These are phyloP conservation scores for Plagodis dolabraria DNA, from an alignment of 2,888 invertebrate genomes.

Conservation along the genomic window DNA sequence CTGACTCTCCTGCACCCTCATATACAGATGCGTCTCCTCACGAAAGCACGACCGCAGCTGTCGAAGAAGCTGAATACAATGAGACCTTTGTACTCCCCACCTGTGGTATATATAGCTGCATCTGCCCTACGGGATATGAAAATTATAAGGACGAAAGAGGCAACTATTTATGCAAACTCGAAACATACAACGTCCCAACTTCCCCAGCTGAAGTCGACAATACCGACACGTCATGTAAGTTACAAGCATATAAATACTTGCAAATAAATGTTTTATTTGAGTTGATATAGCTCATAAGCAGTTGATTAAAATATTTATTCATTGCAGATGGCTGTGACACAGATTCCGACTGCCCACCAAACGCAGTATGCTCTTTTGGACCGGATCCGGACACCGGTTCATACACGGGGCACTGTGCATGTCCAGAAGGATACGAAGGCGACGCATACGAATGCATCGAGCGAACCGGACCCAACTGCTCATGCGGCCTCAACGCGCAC, in stretches of 20 bases:
- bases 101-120: constrained; percentile 59
- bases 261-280: constrained; percentile 21
- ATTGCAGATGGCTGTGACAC: constrained; percentile 89
- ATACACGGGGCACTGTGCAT: constrained; percentile 86
- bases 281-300: too few relatives aligned
- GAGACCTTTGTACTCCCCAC: constrained; percentile 64
- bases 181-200: constrained; percentile 35
- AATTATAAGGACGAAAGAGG: constrained; percentile 59
- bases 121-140: constrained; percentile 67
- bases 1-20: constrained; percentile 22
- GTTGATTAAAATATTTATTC: constrained; percentile 24
- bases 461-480: constrained; percentile 65
- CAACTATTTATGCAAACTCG: constrained; percentile 65
- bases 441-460: constrained; percentile 91
- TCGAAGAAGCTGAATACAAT: constrained; percentile 65
- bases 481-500: constrained; percentile 90
- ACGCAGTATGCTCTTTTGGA: constrained; percentile 90
- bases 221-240: constrained; percentile 16
- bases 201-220: constrained; percentile 3
- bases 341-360: constrained; percentile 91
- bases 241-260: not conserved
- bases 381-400: constrained; percentile 69
- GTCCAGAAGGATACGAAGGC: constrained; percentile 93
- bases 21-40: constrained; percentile 26
- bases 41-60: constrained; percentile 31